phyloP scores from a whole-genome alignment of 2,113 vertebrate genomes.

The Hepsetus odoe region DNA sequence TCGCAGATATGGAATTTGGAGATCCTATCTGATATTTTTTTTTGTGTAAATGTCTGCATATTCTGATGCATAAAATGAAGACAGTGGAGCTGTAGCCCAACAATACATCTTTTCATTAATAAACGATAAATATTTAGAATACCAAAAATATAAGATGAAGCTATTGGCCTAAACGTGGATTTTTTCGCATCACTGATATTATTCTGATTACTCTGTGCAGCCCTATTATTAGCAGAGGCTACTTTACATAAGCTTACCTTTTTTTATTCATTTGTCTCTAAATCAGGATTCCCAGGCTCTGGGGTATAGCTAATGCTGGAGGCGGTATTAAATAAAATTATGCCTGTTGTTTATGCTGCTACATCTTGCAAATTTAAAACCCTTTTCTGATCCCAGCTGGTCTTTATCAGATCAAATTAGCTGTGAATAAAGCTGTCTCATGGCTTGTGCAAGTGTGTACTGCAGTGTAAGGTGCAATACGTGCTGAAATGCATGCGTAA shows the following conservation, averaged over 20 bases:
- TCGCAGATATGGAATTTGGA: no score
- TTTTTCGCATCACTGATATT: no score
- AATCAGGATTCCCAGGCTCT: not conserved
- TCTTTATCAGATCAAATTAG: constrained; percentile 9
- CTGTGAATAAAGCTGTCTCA: not conserved
- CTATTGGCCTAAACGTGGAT: no score
- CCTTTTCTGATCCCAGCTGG: constrained; percentile 1
- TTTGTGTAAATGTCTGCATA: no score
- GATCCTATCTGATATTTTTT: no score
- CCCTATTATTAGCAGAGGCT: not conserved
- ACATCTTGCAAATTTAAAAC: not conserved
- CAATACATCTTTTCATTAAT: no score
- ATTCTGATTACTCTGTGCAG: no score
- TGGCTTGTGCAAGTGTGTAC: not conserved
- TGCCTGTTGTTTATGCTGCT: not conserved
- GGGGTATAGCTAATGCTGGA: not conserved
- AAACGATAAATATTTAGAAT: no score
- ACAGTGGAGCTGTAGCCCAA: no score
- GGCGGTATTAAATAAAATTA: not conserved
- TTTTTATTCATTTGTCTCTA: no score
- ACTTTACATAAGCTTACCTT: not conserved
- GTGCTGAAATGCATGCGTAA: not conserved
- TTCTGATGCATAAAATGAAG: no score
- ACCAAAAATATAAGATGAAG: no score
- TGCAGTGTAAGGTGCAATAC: not conserved